Evolutionary conservation across 1,140 invertebrate species (phyloP), one percentile per base, ranked within the genome.

Genomic region (Geopemphigus sp.): DNA sequence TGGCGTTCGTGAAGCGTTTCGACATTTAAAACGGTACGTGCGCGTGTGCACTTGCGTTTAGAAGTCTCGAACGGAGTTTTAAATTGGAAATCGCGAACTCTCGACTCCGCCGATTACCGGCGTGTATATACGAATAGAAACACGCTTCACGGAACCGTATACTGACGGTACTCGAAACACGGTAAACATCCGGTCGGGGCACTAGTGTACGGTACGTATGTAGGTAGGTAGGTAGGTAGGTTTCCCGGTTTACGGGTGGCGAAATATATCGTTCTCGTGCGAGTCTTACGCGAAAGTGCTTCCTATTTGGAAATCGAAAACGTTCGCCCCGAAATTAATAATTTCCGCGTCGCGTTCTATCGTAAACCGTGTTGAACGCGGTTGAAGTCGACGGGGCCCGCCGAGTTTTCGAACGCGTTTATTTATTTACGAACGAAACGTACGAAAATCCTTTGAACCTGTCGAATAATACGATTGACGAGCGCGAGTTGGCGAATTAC

Each of bases 231-330:
- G n/a, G n/a, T 39, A 64, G 11, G 5, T 32, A 45, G 22, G 63
- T 66, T 66, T 66, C 63, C 63, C 12, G 19, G 32, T 14, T 39
- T 11, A 19, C 15, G 29, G 8, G 32, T 64, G 14, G 19, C 12
- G 19, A 22, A 22, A 64, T 64, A 63, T n/a, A 39, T 12, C 19
- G 11, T 19, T 64, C 29, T 8, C 32, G 19, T 39, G 19, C 8
- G 32, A 12, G n/a, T 39, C 63, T 39, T n/a, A 64, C 5, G 63
- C 11, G 29, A 26, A 39, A 39, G 32, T 64, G n/a, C 5, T 39
- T 64, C 63, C 63, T 39, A 39, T 63, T 66, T 39, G 32, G 32
- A 66, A 66, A 66, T 66, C 32, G 63, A 66, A 64, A 66, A 66
- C 19, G 32, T 66, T 45, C n/a, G 22, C 19, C n/a, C 45, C 19